phyloP scores from a whole-genome alignment of 2,888 invertebrate species.

The Orthonychiurus folsomi region DNA sequence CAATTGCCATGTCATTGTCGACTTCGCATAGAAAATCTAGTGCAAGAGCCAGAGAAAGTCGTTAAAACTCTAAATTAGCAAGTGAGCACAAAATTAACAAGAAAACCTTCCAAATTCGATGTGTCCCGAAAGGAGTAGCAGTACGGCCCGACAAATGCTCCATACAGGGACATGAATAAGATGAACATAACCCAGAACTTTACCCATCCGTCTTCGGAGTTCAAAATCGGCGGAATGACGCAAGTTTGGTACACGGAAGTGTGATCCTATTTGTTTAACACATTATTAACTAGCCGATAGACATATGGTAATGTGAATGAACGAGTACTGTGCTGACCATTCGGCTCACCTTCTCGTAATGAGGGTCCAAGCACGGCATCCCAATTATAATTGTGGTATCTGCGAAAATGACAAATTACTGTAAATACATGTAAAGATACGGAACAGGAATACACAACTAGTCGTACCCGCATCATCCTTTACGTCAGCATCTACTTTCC shows the following conservation, averaged over 20 bases:
- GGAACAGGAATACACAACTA: slow-evolving; percentile 31
- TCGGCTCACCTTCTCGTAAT: slow-evolving; percentile 17
- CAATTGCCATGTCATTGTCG: no score
- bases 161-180: slow-evolving; percentile 16
- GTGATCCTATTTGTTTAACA: slow-evolving; percentile 21
- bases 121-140: slow-evolving; percentile 19
- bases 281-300: not conserved
- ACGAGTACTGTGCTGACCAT: no score
- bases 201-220: slow-evolving; percentile 20
- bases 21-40: no score
- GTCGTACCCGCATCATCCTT: slow-evolving; percentile 30
- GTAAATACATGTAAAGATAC: no score
- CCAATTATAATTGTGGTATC: no score
- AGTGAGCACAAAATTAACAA: not conserved
- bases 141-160: slow-evolving; percentile 26
- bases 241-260: slow-evolving; percentile 27
- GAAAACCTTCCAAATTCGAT: not conserved
- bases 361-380: slow-evolving; percentile 22
- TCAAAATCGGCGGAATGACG: slow-evolving; percentile 29
- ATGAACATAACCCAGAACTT: slow-evolving; percentile 25
- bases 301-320: no score
- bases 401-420: no score
- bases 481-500: slow-evolving; percentile 28
- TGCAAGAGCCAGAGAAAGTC: no score
- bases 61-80: no score